These are phyloP conservation scores for Trachelipus rathkii DNA, from an alignment of 1,140 invertebrate species.

Conservation along the genomic window DNA sequence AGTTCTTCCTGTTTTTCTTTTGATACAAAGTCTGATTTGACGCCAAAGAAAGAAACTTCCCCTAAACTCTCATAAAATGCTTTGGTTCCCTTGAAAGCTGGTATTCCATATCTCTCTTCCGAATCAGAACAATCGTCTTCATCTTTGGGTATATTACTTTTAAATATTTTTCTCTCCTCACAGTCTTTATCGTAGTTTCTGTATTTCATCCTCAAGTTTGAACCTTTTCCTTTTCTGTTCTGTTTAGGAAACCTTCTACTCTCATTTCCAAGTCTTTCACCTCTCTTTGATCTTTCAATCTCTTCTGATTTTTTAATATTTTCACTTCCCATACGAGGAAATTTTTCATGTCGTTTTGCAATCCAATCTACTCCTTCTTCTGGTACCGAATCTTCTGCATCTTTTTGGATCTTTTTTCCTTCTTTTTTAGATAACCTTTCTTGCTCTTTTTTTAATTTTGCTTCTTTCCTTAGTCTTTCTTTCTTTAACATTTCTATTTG, in stretches of 20 bases:
- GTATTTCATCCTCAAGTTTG: neutral
- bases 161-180: neutral
- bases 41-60: constrained; percentile 31
- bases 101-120: constrained; percentile 19
- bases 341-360: constrained; percentile 31
- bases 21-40: constrained; percentile 28
- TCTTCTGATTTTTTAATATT: constrained; percentile 31
- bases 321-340: constrained; percentile 28
- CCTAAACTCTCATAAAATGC: constrained; percentile 33
- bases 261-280: neutral
- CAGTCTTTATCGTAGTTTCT: neutral
- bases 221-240: neutral
- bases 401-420: neutral
- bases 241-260: neutral
- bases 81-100: constrained; percentile 29
- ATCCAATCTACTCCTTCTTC: constrained; percentile 34
- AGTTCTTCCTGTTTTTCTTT: neutral
- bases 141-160: neutral
- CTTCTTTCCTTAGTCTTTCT: neutral
- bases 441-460: neutral
- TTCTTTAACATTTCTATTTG: constrained; percentile 20
- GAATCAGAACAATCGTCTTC: constrained; percentile 23
- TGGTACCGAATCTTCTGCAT: constrained; percentile 14
- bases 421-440: neutral
- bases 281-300: constrained; percentile 16